Conservation (phyloP, 2,888 invertebrate genomes). For the Allolobophora icterica region DNA sequence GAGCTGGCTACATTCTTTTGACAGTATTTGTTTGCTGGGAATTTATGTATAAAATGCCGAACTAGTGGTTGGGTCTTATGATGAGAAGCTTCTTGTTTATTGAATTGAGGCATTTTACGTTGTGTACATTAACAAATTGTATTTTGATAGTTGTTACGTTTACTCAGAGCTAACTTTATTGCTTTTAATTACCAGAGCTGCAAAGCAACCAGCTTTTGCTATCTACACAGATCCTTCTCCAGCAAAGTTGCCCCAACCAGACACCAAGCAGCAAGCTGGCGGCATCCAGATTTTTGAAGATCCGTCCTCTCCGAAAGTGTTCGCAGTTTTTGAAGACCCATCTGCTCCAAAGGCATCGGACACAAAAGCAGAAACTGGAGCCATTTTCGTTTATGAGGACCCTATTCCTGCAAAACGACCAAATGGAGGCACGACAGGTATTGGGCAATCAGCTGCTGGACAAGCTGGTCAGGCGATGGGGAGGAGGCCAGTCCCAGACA, state of each 20-base stretch:
- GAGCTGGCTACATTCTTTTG: no score
- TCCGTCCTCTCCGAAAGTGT: not conserved
- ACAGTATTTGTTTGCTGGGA: no score
- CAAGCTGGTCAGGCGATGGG: not conserved
- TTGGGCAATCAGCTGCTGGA: no score
- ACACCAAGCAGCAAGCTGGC: not conserved
- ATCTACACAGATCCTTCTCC: not conserved
- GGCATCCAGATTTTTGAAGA: not conserved
- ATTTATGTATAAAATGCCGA: no score
- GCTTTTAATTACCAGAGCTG: not conserved
- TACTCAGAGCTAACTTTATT: not conserved
- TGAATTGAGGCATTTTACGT: no score
- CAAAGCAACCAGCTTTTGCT: not conserved
- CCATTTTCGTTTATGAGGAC: not conserved
- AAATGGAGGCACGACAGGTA: not conserved
- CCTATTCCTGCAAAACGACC: not conserved
- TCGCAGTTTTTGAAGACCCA: not conserved
- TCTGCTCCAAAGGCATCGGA: not conserved
- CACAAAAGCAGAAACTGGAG: not conserved
- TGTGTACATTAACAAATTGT: no score
- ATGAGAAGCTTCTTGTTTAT: no score
- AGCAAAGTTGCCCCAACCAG: not conserved
- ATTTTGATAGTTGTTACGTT: not conserved
- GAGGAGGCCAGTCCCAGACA: not conserved
- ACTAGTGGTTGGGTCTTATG: no score